Evolutionary conservation across 2,113 vertebrate species (phyloP), one percentile per base, ranked within the genome.

Genomic region (Bagarius yarrelli): DNA sequence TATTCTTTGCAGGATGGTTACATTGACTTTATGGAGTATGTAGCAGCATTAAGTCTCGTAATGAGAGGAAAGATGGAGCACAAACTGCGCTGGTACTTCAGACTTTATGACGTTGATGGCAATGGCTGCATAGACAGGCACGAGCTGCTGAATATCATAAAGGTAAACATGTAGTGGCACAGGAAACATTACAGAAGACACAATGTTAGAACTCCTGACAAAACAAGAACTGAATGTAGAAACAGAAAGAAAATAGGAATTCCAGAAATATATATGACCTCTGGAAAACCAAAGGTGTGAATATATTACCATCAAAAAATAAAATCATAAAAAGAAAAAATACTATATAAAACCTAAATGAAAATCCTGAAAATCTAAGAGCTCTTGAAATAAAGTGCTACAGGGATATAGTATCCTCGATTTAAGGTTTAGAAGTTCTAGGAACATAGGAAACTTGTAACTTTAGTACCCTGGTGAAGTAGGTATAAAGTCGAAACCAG

Each of bases 1-100:
- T 30, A 81, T 19, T 27, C 57, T 9, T 73, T 40, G 56, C 87
- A 97, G 95, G 96, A 97, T 56, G 95, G 96, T 14, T 95, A 95
- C 81, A 96, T 97, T 19, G 95, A 97, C 90, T 97, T 97, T 90
- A 94, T 97, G 93, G 96, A 96, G 86, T 97, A 97, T 0, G 95
- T 97, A 81, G 96, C 95, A 0, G 96, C 95, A 4, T 93, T 97
- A 77, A 96, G 96, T 85, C 93, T 97, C 0, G 95, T 97, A 76
- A 94, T 97, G 87, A 88, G 95, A 15, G 96, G 96, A 13, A 97
- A 96, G 89, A 96, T 97, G 94, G 95, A 97, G 90, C 96, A 97
- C 90, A 97, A 97, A 63, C 81, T 97, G 71, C 92, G 95, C 57
- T 97, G 96, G 95, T 97, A 97, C 79, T 97, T 97, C 90, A 96